Conservation (phyloP, 2,113 vertebrate species). For the Tyrannus savana region DNA sequence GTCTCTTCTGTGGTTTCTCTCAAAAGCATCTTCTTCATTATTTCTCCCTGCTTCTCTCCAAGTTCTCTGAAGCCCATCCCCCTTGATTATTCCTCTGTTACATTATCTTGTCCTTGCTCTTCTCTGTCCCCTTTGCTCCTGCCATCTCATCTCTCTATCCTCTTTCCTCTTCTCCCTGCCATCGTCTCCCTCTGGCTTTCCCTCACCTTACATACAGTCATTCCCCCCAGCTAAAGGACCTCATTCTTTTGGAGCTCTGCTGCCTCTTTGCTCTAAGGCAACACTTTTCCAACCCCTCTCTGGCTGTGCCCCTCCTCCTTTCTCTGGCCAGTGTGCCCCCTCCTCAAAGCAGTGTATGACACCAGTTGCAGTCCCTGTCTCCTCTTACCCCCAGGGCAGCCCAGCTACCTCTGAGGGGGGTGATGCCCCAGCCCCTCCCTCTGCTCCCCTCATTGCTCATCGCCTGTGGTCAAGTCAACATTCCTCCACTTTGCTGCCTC, state of each 20-base stretch:
- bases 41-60: conserved; percentile 3
- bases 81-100: neutral
- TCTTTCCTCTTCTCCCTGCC: neutral
- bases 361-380: neutral
- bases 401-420: neutral
- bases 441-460: neutral
- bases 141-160: neutral
- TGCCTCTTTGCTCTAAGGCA: neutral
- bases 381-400: neutral
- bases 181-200: neutral
- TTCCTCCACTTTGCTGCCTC: conserved; percentile 34
- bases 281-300: neutral
- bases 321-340: neutral
- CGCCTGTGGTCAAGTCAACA: conserved; percentile 2
- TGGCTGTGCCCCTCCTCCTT: neutral
- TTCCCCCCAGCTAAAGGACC: neutral
- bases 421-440: neutral
- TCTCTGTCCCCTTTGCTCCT: neutral
- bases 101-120: neutral
- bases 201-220: neutral
- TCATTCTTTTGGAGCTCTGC: neutral
- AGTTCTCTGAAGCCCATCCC: neutral
- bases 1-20: conserved; percentile 31
- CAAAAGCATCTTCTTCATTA: conserved; percentile 53
- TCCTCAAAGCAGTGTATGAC: neutral